phyloP scores from a whole-genome alignment of 2,888 invertebrate species.

The Tubulanus polymorphus region DNA sequence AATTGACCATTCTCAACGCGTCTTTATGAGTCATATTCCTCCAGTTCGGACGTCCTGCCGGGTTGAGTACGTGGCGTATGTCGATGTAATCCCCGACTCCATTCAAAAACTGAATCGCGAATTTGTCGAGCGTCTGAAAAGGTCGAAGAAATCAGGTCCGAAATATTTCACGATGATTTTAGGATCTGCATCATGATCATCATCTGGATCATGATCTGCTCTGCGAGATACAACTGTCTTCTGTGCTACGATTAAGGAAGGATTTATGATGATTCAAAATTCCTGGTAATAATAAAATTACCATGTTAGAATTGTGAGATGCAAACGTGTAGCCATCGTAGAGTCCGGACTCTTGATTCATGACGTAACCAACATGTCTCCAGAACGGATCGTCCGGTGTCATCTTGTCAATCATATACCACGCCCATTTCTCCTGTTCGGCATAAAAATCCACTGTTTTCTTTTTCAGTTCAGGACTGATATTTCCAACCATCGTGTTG shows the following conservation, averaged over 20 bases:
- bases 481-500: constrained; percentile 21
- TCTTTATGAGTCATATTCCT: constrained; percentile 28
- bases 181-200: too few species aligned
- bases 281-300: too few species aligned
- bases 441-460: constrained; percentile 29
- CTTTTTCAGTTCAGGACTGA: constrained; percentile 12
- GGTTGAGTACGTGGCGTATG: constrained; percentile 28
- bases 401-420: constrained; percentile 28
- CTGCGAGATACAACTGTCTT: too few species aligned
- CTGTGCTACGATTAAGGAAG: too few species aligned
- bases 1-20: constrained; percentile 23
- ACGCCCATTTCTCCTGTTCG: constrained; percentile 36
- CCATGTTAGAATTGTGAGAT: too few species aligned
- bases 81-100: constrained; percentile 41
- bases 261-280: too few species aligned
- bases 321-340: constrained; percentile 32
- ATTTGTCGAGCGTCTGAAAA: constrained; percentile 27
- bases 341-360: constrained; percentile 44
- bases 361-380: constrained; percentile 37
- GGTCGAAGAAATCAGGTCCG: too few species aligned
- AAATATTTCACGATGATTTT: too few species aligned
- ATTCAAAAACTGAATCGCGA: constrained; percentile 43
- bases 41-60: constrained; percentile 28
- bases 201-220: too few species aligned
- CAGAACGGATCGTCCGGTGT: constrained; percentile 30